Percentiles rank a stretch among this genome's conserved stretches.
phyloP scores from a whole-genome alignment of 2,888 invertebrate species.

The Hartigia nigra region DNA sequence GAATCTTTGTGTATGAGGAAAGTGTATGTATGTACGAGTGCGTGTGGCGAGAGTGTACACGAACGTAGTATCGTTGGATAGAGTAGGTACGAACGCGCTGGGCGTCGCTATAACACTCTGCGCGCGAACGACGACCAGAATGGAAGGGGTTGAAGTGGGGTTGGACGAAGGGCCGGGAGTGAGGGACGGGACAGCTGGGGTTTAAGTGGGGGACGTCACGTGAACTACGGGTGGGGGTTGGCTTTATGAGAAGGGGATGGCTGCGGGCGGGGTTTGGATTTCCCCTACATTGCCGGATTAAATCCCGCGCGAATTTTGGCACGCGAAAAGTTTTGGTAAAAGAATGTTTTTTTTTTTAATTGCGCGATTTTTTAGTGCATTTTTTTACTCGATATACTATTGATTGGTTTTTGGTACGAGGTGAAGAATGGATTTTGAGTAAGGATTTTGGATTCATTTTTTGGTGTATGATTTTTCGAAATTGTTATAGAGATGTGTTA shows the following conservation, averaged over 20 bases:
- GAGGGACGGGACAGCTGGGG: constrained; percentile 26
- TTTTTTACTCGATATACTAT: neutral
- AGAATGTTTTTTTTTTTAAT: constrained; percentile 1
- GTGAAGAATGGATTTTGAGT: neutral
- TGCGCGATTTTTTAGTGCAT: too few relatives aligned
- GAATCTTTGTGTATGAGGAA: constrained; percentile 2
- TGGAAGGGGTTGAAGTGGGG: constrained; percentile 36
- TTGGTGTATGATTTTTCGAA: neutral
- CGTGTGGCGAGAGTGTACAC: constrained; percentile 28
- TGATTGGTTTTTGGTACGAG: neutral
- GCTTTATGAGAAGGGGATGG: constrained; percentile 12
- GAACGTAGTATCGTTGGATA: constrained; percentile 10
- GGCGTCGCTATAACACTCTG: constrained; percentile 61
- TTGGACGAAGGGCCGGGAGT: constrained; percentile 32
- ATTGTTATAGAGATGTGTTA: neutral
- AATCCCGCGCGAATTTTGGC: constrained; percentile 54
- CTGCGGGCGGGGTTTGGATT: constrained; percentile 30
- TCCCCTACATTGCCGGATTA: constrained; percentile 27
- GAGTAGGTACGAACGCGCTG: constrained; percentile 49
- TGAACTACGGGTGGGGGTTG: constrained; percentile 17
- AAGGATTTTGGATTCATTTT: neutral
- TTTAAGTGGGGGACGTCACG: constrained; percentile 6
- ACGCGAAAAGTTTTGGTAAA: constrained; percentile 42
- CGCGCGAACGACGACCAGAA: constrained; percentile 58
- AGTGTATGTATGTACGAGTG: constrained; percentile 23